These are phyloP conservation scores for Blastobasis adustella DNA, from an alignment of 2,888 invertebrate genomes.

Conservation along the genomic window DNA sequence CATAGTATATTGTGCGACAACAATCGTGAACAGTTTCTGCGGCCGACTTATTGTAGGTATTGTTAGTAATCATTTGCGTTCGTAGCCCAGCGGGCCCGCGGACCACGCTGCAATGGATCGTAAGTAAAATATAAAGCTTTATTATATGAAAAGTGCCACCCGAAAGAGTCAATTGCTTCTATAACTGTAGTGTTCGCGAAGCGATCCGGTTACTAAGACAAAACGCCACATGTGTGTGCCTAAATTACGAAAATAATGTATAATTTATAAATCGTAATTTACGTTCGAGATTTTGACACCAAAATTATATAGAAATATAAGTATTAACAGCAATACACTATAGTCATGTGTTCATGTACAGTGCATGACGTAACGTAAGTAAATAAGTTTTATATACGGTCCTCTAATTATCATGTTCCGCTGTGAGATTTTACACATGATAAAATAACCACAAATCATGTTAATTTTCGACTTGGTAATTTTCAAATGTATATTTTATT, in stretches of 20 bases:
- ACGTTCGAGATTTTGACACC: constrained; percentile 62
- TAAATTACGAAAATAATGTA: constrained; percentile 15
- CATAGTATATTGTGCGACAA: too few relatives aligned
- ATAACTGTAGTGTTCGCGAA: constrained; percentile 12
- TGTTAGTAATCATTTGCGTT: too few relatives aligned
- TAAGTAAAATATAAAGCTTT: constrained; percentile 16
- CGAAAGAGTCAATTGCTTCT: constrained; percentile 14
- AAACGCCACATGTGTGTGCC: constrained; percentile 26
- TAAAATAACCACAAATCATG: too few relatives aligned
- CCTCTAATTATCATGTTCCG: constrained; percentile 19
- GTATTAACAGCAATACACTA: constrained; percentile 12
- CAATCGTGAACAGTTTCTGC: too few relatives aligned
- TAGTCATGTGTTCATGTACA: constrained; percentile 5
- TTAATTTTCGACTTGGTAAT: too few relatives aligned
- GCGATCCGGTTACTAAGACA: constrained; percentile 14
- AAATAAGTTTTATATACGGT: too few relatives aligned
- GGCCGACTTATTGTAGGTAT: too few relatives aligned
- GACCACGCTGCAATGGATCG: constrained; percentile 10
- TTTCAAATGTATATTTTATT: too few relatives aligned
- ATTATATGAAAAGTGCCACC: constrained; percentile 12
- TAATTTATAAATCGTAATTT: constrained; percentile 20
- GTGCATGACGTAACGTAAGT: background rate
- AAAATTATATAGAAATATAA: constrained; percentile 46
- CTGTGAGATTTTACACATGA: too few relatives aligned
- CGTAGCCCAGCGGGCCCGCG: constrained; percentile 4